Base-by-base conservation (phyloP, 1,140 invertebrate species). In the Temnothorax nylanderi region DNA sequence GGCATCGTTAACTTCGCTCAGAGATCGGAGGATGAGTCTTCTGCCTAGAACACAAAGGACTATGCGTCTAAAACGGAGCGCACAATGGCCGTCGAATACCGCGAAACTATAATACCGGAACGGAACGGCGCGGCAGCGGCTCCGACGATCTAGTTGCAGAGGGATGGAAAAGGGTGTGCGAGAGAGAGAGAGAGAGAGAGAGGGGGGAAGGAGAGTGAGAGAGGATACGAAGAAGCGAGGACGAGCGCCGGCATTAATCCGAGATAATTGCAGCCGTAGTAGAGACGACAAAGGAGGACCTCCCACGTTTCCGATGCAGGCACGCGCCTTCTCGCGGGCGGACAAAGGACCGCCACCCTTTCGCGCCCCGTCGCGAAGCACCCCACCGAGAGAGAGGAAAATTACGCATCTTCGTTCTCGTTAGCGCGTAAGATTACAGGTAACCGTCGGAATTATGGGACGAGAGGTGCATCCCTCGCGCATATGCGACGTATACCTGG, bases 181-280 rank as follows among this genome's bases (percentile, higher is more conserved):
- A 49, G 60, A 64, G 4, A 26, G 11, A 69, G 41, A 47, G 41
- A 47, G 11, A 21, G n/a, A 47, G 65, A 16, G 41, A 16, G 65
- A 2, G n/a, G 41, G 67, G 51, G 41, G n/a, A 7, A n/a, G n/a
- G 21, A 18, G 13, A 8, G 77, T 8, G 16, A 44, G 21, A 37
- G 26, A 44, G 34, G 6, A 6, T 11, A 13, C 21, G 34, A 13
- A 41, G 54, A 21, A 34, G 7, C 3, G 77, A 64, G 18, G 32
- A 18, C 18, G 65, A 84, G 51, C 54, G 47, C 58, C 51, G 11
- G 16, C 85, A 87, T 89, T 90, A 90, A 90, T 90, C 71, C 85
- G 74, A 90, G 85, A 58, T 90, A 90, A 90, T 89, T 90, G 75
- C 85, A 77, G 85, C 47, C 37, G 11, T 32, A 51, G 78, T 32